phyloP scores from a whole-genome alignment of 2,888 invertebrate genomes.

The Philereme vetulata region DNA sequence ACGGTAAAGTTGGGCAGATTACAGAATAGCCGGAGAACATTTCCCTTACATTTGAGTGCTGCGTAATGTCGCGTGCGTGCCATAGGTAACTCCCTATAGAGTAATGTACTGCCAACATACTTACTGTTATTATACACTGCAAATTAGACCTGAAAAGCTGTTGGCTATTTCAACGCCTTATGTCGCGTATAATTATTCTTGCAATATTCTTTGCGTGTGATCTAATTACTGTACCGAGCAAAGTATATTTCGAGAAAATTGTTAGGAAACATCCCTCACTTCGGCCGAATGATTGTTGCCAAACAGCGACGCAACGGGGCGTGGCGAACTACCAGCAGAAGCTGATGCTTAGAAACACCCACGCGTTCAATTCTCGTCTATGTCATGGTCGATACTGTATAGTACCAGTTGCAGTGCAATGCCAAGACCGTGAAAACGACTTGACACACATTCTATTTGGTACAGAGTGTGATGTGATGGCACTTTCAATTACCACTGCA shows the following conservation, averaged over 20 bases:
- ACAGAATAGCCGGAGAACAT: constrained; percentile 64
- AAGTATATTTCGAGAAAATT: constrained; percentile 24
- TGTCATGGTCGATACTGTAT: constrained; percentile 65
- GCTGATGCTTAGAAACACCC: constrained; percentile 26
- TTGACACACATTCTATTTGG: constrained; percentile 76
- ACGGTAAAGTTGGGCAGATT: constrained; percentile 66
- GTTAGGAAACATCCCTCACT: constrained; percentile 30
- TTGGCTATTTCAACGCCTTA: constrained; percentile 47
- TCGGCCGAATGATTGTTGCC: constrained; percentile 9
- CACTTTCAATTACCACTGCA: constrained; percentile 80
- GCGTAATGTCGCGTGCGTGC: constrained; percentile 76
- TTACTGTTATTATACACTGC: constrained; percentile 48
- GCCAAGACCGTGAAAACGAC: constrained; percentile 74
- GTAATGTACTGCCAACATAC: constrained; percentile 46
- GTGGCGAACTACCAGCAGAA: constrained; percentile 6
- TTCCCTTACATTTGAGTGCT: constrained; percentile 63
- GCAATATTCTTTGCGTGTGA: constrained; percentile 38
- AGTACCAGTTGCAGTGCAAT: constrained; percentile 42
- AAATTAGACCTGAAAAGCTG: constrained; percentile 59
- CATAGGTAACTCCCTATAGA: constrained; percentile 58
- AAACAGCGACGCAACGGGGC: neutral
- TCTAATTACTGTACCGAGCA: constrained; percentile 28
- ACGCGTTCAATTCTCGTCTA: constrained; percentile 44
- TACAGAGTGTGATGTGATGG: constrained; percentile 71
- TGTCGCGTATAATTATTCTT: constrained; percentile 43